These are phyloP conservation scores for Ornithorhynchus anatinus DNA, from an alignment of 2,113 vertebrate genomes.

Conservation along the genomic window DNA sequence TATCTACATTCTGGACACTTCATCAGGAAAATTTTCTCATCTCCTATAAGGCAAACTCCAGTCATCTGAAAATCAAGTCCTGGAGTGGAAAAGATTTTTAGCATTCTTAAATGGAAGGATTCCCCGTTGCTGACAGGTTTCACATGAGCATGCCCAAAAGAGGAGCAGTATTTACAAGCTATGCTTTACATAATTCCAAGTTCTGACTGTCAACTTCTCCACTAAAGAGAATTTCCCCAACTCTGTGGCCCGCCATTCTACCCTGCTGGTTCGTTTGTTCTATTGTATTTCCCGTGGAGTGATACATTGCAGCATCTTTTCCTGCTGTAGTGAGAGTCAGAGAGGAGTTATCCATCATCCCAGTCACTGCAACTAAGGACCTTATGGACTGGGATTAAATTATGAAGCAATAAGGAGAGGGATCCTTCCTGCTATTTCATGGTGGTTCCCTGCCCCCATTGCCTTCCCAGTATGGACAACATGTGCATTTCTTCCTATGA, in stretches of 20 bases:
- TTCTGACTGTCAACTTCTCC: conserved; percentile 40
- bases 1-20: background rate
- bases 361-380: conserved; percentile 65
- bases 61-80: conserved; percentile 18
- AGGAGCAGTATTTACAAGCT: conserved; percentile 19
- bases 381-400: conserved; percentile 78
- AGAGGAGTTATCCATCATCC: conserved; percentile 78
- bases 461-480: conserved; percentile 47
- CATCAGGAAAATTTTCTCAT: background rate
- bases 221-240: conserved; percentile 60
- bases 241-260: conserved; percentile 44
- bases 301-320: conserved; percentile 66
- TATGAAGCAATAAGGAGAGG: conserved; percentile 65
- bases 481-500: conserved; percentile 59
- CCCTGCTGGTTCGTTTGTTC: conserved; percentile 62
- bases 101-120: background rate
- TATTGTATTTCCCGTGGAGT: conserved; percentile 65
- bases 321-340: conserved; percentile 59
- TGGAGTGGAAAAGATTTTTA: conserved; percentile 34
- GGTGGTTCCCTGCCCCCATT: conserved; percentile 28
- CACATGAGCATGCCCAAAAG: background rate
- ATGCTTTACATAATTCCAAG: conserved; percentile 43
- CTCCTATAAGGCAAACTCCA: background rate
- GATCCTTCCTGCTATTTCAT: conserved; percentile 61
- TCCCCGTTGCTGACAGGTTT: conserved; percentile 21